Base-by-base conservation (phyloP, 2,797 vertebrate genomes). In the Sarcophilus harrisii region DNA sequence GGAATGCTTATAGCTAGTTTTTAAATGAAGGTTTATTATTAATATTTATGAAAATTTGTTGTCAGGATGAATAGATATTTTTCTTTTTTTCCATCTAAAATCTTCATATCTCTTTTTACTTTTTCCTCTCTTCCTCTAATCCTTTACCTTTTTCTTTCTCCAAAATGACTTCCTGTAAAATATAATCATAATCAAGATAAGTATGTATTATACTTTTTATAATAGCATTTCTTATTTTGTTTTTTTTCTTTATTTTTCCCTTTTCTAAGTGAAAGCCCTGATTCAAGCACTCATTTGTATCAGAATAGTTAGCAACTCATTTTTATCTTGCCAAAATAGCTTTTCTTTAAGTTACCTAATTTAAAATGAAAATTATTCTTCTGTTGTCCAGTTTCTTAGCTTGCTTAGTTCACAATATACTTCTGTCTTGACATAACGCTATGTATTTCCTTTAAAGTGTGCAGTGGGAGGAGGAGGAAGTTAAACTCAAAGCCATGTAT, bases 91-190 rank as follows among this genome's bases (percentile, higher is more conserved):
- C n/a, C 52, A n/a, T 45, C 18, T 30, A 93, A 2, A 95, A 30
- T 57, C 92, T n/a, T 54, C 13, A 0, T 1, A 57, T 29, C 54
- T 93, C 18, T 28, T 57, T 90, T 90, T 6, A 5, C 1, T 30
- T 24, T 58, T 49, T 90, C 21, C 0, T 93, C 81, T 92, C 57
- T 96, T 73, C 30, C 27, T 45, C 90, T 3, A 96, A 97, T 96
- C 58, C 27, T 90, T 49, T 90, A 52, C 96, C 14, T 96, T 97
- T 96, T 97, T 8, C 58, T 66, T 21, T 92, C 27, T 66, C 55
- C 45, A 87, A 90, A 54, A 59, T 54, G n/a, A 52, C 52, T 32
- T 90, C 55, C 21, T 28, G 38, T 38, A 73, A 73, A 66, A 66
- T 66, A 66, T 66, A n/a, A n/a, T 14, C n/a, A 21, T 49, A 29